Percentiles rank a stretch among this genome's conserved stretches.
Conservation (phyloP, 2,888 invertebrate species). For the Dysmachus trigonus region DNA sequence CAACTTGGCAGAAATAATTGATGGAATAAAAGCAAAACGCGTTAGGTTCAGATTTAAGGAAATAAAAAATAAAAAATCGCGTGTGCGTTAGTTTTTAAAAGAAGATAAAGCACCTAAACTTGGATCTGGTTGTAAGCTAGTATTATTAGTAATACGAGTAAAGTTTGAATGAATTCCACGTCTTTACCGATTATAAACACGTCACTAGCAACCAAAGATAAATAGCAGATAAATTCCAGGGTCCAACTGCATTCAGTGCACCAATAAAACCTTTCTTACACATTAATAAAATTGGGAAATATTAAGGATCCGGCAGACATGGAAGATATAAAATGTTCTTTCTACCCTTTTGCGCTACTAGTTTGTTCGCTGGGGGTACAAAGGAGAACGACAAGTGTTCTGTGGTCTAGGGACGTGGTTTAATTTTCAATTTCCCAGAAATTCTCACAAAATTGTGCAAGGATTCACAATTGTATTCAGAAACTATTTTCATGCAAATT, state of each 20-base stretch:
- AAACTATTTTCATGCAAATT: not conserved
- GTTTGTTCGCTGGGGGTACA: not conserved
- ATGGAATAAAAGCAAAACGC: no score
- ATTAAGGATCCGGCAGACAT: not conserved
- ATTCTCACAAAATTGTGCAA: not conserved
- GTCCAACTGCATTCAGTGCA: not conserved
- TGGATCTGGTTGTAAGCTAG: no score
- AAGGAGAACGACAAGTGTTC: not conserved
- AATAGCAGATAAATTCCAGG: not conserved
- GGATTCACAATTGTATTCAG: not conserved
- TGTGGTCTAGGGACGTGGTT: not conserved
- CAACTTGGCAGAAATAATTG: no score
- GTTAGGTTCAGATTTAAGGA: no score
- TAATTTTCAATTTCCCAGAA: not conserved
- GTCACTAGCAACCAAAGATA: no score
- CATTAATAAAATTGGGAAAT: not conserved
- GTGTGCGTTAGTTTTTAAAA: no score
- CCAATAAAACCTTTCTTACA: not conserved
- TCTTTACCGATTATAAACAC: no score
- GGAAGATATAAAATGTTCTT: not conserved
- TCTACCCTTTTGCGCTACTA: not conserved
- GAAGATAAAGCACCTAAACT: no score
- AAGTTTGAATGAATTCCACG: no score
- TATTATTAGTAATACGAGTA: no score
- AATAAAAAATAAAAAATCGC: no score